Percentiles rank a stretch among this genome's conserved stretches.
Conservation (phyloP, 1,140 invertebrate species). For the Drosophila equinoxialis region DNA sequence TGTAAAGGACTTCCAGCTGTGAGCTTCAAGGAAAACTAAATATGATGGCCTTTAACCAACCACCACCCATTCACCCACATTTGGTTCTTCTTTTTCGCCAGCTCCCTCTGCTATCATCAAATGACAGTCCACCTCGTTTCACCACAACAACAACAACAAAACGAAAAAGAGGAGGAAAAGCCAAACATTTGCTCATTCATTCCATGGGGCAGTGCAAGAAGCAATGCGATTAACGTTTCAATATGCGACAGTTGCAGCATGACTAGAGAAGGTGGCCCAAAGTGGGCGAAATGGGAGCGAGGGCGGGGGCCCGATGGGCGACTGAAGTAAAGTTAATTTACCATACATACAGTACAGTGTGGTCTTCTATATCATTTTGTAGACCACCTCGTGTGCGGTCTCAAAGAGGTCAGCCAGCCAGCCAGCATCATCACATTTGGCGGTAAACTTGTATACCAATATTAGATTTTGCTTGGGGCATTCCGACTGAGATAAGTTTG, state of each 20-base stretch:
- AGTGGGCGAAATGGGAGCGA: not conserved
- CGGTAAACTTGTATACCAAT: too few species aligned
- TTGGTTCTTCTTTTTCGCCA: too few species aligned
- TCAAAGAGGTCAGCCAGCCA: too few species aligned
- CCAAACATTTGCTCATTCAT: constrained; percentile 4
- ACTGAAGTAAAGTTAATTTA: constrained; percentile 14
- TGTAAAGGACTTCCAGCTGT: constrained; percentile 42
- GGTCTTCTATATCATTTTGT: constrained; percentile 14
- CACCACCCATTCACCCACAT: too few species aligned
- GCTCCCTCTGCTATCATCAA: too few species aligned
- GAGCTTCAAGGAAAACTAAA: constrained; percentile 58
- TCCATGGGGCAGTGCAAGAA: constrained; percentile 4
- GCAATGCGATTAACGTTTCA: constrained; percentile 24
- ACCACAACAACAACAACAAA: too few species aligned
- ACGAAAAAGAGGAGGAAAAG: not conserved
- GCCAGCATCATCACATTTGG: too few species aligned
- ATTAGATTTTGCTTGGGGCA: too few species aligned
- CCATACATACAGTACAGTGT: constrained; percentile 14
- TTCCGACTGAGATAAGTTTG: too few species aligned
- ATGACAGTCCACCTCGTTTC: too few species aligned
- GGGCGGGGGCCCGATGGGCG: too few species aligned
- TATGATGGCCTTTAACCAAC: constrained; percentile 35
- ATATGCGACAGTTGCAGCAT: constrained; percentile 23
- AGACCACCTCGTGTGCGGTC: constrained; percentile 4
- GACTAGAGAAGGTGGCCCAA: not conserved